Base-by-base conservation (phyloP, 2,797 vertebrate species). In the Sebastes iracundus region DNA sequence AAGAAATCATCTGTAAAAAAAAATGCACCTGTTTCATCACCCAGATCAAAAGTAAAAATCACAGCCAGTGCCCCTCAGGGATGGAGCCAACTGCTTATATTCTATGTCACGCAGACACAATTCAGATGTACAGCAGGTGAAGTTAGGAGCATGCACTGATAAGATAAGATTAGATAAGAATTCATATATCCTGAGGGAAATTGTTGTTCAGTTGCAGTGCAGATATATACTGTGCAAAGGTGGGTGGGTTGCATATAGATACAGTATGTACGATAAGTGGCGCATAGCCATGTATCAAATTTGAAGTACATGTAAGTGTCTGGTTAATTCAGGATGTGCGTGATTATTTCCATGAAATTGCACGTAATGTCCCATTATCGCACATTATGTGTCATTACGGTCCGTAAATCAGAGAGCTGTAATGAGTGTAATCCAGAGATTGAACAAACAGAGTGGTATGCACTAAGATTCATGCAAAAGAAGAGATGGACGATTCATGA, bases 11-110 rank as follows among this genome's bases (percentile, higher is more conserved):
- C 9, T 61, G 28, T 35, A 49, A 3, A 52, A 52, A 42, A 55
- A 72, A 67, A 59, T 7, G 22, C 64, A 80, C 30, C 32, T 49
- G 59, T 79, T 79, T 84, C 75, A 64, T 76, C 76, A 79, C 30
- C 16, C 28, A 49, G 67, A 77, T 81, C 12, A 72, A 72, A 73
- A 64, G 28, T 30, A 20, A 14, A 68, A 82, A 71, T 49, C 28
- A 35, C 22, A 79, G 46, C 30, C 12, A 66, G 58, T 20, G 35
- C 30, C 63, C 61, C 64, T 60, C 20, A 72, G 56, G 38, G 84
- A 79, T 10, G 7, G 35, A 20, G 27, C 38, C 52, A 65, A 23
- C 38, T 75, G 71, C 53, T 75, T 75, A 1, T 75, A 1, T 63
- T 66, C 27, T 25, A 8, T 61, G 49, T 83, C 52, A 81, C 60